phyloP scores from a whole-genome alignment of 2,113 vertebrate genomes.

The Neomonachus schauinslandi region DNA sequence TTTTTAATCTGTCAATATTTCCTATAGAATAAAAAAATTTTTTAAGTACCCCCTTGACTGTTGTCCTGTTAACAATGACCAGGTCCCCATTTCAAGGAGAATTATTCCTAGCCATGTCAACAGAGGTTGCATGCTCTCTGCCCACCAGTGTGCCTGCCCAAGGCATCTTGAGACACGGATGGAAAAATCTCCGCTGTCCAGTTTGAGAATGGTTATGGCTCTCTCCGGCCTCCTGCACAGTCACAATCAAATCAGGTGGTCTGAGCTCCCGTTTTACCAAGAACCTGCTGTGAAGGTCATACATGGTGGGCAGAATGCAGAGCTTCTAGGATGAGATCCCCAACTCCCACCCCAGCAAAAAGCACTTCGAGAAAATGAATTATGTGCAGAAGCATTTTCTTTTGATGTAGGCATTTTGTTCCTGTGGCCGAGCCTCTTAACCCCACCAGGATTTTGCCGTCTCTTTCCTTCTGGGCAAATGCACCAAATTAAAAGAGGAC shows the following conservation, averaged over 20 bases:
- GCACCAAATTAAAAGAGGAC: neutral
- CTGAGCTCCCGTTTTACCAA: neutral
- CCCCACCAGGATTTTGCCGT: accelerated
- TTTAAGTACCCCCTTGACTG: neutral
- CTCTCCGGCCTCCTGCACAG: neutral
- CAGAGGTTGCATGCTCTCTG: neutral
- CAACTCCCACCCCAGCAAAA: neutral
- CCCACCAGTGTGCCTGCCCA: neutral
- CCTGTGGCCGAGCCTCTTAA: neutral
- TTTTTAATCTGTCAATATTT: neutral
- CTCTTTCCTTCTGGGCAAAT: neutral
- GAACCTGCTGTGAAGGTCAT: neutral
- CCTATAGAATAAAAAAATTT: neutral
- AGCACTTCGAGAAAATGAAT: accelerated
- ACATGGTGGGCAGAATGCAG: neutral
- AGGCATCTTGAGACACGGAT: neutral
- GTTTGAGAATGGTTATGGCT: neutral
- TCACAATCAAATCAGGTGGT: neutral
- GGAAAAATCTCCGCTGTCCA: neutral
- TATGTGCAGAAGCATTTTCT: neutral
- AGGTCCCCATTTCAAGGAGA: neutral
- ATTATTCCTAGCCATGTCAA: neutral
- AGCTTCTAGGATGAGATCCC: neutral
- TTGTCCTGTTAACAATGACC: neutral
- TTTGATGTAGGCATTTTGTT: neutral